A percentile compares a stretch with the other conserved stretches of the same genome.
Evolutionary conservation across 2,888 invertebrate genomes (phyloP).

Genomic region (Habrosyne pyritoides): DNA sequence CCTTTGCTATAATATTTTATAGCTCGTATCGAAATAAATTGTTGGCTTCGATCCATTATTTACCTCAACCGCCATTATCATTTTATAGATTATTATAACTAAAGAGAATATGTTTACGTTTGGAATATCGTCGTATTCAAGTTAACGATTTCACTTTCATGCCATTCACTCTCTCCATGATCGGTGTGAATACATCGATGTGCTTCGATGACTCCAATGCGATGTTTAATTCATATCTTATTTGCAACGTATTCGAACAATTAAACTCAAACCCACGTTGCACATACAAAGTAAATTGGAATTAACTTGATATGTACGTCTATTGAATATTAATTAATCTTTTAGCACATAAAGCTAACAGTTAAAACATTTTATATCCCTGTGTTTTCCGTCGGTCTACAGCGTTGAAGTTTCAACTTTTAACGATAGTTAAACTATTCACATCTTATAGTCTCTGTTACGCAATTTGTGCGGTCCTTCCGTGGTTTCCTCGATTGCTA

Average conservation of each 20-base stretch:
- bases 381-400: too few relatives aligned
- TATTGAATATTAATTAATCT: too few relatives aligned
- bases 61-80: conserved; percentile 6
- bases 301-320: too few relatives aligned
- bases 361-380: too few relatives aligned
- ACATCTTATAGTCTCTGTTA: conserved; percentile 29
- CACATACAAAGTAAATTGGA: conserved; percentile 6
- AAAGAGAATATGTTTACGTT: background rate
- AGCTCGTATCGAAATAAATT: conserved; percentile 56
- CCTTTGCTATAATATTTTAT: conserved; percentile 60
- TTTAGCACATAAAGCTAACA: too few relatives aligned
- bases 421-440: conserved; percentile 36
- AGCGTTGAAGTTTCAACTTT: conserved; percentile 23
- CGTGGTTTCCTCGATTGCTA: conserved; percentile 31
- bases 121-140: conserved; percentile 26
- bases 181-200: conserved; percentile 38
- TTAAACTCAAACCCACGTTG: conserved; percentile 24
- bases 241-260: conserved; percentile 8
- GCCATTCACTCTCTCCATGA: conserved; percentile 57
- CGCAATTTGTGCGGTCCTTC: conserved; percentile 33
- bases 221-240: conserved; percentile 54
- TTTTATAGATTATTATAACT: background rate
- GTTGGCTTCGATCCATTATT: conserved; percentile 7
- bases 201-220: conserved; percentile 51
- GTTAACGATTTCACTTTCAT: conserved; percentile 62